These are phyloP conservation scores for Pegea sp. DNA, from an alignment of 23 tunicate species.

Conservation along the genomic window DNA sequence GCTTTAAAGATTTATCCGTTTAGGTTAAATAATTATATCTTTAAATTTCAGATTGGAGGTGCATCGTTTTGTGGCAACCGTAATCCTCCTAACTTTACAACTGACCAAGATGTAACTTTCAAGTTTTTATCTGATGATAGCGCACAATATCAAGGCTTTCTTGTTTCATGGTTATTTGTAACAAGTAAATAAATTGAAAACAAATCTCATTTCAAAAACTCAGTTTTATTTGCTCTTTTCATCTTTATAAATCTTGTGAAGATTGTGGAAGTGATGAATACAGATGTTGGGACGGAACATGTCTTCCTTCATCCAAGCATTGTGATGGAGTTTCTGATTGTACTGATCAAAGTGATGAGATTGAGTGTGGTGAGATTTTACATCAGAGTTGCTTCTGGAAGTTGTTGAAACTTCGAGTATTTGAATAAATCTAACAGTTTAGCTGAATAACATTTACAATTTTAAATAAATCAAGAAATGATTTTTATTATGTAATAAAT, in stretches of 20 bases:
- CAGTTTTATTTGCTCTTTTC: not conserved
- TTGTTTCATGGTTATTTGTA: not conserved
- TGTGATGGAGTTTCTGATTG: constrained; percentile 1
- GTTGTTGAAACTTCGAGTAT: no score
- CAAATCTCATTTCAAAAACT: not conserved
- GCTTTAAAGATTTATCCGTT: no score
- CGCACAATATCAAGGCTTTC: not conserved
- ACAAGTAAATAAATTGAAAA: not conserved
- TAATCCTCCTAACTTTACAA: not conserved
- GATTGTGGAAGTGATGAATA: not conserved
- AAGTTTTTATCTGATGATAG: not conserved
- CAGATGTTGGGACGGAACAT: not conserved
- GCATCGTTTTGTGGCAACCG: not conserved
- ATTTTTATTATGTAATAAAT: not conserved
- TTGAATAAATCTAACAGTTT: no score
- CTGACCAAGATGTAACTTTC: not conserved
- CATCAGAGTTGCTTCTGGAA: no score
- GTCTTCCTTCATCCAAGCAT: not conserved
- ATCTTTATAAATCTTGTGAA: not conserved
- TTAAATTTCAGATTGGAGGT: no score
- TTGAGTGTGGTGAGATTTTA: not conserved
- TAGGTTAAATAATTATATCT: no score
- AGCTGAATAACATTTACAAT: no score
- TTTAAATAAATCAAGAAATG: no score
- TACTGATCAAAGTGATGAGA: not conserved